A percentile compares a stretch with the other conserved stretches of the same genome.
phyloP scores from a whole-genome alignment of 2,888 invertebrate species.

The Cephus pygmeus region DNA sequence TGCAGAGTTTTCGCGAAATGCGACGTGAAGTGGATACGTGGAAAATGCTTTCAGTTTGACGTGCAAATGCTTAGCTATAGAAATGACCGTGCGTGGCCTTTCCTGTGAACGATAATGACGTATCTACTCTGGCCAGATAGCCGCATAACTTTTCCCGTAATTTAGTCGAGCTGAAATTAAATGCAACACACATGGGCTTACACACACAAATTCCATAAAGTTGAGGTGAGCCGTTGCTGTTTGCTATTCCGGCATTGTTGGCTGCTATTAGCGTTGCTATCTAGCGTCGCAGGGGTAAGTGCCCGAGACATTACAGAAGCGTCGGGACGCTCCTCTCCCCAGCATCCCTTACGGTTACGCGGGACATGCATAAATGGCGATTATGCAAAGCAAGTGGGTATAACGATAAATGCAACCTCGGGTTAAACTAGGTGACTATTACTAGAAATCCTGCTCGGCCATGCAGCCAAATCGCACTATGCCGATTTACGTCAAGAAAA shows the following conservation, averaged over 20 bases:
- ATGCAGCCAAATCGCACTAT: not conserved
- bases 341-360: constrained; percentile 19
- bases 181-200: not conserved
- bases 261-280: constrained; percentile 3
- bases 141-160: not conserved
- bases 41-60: not conserved
- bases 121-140: not conserved
- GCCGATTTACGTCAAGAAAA: not conserved
- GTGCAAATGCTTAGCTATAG: not conserved
- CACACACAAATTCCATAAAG: not conserved
- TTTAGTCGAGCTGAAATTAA: not conserved
- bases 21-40: not conserved
- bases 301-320: not conserved
- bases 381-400: constrained; percentile 49
- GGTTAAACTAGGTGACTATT: constrained; percentile 43
- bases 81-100: not conserved
- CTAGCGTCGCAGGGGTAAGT: constrained; percentile 3
- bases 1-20: not conserved
- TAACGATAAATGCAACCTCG: constrained; percentile 40
- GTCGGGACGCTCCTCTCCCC: not conserved
- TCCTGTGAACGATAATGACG: not conserved
- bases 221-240: not conserved
- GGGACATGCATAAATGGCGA: constrained; percentile 49
- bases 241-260: constrained; percentile 5
- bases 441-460: constrained; percentile 13